A percentile compares a stretch with the other conserved stretches of the same genome.
Conservation (phyloP, 2,113 vertebrate genomes). For the Reinhardtius hippoglossoides region DNA sequence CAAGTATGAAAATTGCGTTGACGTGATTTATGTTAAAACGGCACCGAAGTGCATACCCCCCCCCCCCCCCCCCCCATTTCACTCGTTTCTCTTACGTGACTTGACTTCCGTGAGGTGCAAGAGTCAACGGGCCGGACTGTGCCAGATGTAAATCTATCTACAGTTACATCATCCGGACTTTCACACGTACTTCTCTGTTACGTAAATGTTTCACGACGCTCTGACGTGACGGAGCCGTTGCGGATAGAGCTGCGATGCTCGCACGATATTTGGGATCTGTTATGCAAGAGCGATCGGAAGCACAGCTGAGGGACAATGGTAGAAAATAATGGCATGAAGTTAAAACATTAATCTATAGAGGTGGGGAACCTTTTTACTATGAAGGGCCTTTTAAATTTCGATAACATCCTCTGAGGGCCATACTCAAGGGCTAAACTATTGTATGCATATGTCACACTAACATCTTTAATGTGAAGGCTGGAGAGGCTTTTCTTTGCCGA, state of each 20-base stretch:
- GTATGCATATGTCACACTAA: not conserved
- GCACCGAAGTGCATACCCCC: not conserved
- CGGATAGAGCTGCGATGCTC: not conserved
- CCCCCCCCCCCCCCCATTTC: not conserved
- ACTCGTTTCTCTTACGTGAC: not conserved
- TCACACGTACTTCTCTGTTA: slow-evolving; percentile 6
- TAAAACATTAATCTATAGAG: not conserved
- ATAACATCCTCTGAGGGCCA: not conserved
- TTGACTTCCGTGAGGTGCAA: not conserved
- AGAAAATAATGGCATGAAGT: not conserved
- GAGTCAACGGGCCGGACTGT: not conserved
- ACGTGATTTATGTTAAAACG: slow-evolving; percentile 33
- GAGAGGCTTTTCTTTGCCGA: not conserved
- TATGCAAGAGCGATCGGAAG: not conserved
- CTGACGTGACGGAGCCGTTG: slow-evolving; percentile 19
- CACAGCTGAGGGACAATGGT: not conserved
- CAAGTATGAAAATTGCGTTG: slow-evolving; percentile 25
- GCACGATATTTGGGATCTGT: not conserved
- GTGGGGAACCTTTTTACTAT: too few species aligned
- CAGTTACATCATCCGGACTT: slow-evolving; percentile 10
- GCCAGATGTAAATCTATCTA: not conserved
- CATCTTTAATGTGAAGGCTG: not conserved
- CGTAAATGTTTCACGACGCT: slow-evolving; percentile 14
- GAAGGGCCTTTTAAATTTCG: not conserved
- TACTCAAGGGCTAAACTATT: not conserved